These are phyloP conservation scores for Microctenopoma lineatum DNA, from an alignment of 2,797 vertebrate genomes.

Conservation along the genomic window DNA sequence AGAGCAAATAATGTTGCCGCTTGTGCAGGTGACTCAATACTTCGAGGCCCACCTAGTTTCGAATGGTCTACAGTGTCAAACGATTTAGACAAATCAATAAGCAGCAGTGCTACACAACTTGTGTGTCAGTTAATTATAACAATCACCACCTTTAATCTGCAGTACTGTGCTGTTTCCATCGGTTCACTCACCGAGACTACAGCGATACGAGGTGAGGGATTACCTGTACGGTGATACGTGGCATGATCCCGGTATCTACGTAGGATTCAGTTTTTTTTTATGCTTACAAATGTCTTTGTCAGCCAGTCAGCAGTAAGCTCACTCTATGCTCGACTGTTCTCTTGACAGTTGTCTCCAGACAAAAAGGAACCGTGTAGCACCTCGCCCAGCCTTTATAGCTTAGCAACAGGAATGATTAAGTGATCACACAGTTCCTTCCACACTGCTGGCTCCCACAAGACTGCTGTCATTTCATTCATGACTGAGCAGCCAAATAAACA, in stretches of 20 bases:
- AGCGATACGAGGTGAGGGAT: not conserved
- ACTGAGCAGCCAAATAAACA: constrained; percentile 35
- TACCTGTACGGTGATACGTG: not conserved
- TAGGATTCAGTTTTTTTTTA: constrained; percentile 5
- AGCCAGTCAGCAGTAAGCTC: constrained; percentile 15
- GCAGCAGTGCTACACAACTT: constrained; percentile 2
- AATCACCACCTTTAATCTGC: not conserved
- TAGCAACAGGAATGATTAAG: constrained; percentile 49
- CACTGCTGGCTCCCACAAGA: constrained; percentile 1
- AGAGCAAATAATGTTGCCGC: not conserved
- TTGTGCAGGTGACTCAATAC: constrained; percentile 4
- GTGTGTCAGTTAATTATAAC: constrained; percentile 8
- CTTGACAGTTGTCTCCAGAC: constrained; percentile 42
- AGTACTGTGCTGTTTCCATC: not conserved
- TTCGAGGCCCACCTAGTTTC: not conserved
- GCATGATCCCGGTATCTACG: not conserved
- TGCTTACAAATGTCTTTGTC: constrained; percentile 27
- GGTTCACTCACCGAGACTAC: not conserved
- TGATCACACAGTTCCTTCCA: constrained; percentile 18
- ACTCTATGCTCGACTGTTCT: constrained; percentile 30
- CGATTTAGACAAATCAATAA: constrained; percentile 22
- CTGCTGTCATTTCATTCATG: constrained; percentile 45
- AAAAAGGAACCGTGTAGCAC: constrained; percentile 32
- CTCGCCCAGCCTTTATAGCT: constrained; percentile 32
- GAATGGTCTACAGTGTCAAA: not conserved